phyloP scores from a whole-genome alignment of 2,113 vertebrate species.

The Elanoides forficatus region DNA sequence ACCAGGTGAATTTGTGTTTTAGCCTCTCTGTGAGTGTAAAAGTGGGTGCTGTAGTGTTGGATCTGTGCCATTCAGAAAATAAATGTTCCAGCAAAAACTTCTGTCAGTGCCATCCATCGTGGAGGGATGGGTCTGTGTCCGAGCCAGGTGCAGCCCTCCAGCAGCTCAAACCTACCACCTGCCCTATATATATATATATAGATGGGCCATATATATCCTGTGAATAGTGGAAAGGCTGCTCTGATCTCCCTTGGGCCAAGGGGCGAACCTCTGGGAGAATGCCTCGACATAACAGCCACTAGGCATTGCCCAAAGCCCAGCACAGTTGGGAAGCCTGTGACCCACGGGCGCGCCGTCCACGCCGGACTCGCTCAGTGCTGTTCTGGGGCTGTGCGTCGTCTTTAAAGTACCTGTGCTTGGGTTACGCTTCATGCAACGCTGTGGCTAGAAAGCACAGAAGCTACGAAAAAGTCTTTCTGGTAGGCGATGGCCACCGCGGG shows the following conservation, averaged over 20 bases:
- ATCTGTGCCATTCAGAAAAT: not conserved
- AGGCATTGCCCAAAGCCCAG: not conserved
- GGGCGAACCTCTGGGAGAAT: not conserved
- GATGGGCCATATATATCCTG: rapidly evolving
- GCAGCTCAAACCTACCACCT: not conserved
- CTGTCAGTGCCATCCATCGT: rapidly evolving
- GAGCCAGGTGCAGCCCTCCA: not conserved
- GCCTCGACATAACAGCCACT: rapidly evolving
- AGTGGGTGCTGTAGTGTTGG: not conserved
- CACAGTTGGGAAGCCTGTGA: rapidly evolving
- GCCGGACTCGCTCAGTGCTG: rapidly evolving
- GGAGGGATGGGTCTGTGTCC: not conserved
- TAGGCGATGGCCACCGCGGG: rapidly evolving
- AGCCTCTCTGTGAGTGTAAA: too few relatives aligned
- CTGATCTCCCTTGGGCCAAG: not conserved
- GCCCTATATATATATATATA: rapidly evolving
- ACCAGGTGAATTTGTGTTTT: not conserved
- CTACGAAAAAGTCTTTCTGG: not conserved
- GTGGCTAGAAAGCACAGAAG: not conserved
- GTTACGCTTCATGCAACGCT: rapidly evolving
- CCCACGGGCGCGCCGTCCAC: rapidly evolving
- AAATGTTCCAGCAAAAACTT: not conserved
- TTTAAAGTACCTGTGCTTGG: not conserved
- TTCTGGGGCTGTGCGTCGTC: rapidly evolving
- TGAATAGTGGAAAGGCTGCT: not conserved